Percentiles rank a stretch among this genome's conserved stretches.
Evolutionary conservation across 1,140 invertebrate genomes (phyloP).

Genomic region (Bathynomus jamesi): DNA sequence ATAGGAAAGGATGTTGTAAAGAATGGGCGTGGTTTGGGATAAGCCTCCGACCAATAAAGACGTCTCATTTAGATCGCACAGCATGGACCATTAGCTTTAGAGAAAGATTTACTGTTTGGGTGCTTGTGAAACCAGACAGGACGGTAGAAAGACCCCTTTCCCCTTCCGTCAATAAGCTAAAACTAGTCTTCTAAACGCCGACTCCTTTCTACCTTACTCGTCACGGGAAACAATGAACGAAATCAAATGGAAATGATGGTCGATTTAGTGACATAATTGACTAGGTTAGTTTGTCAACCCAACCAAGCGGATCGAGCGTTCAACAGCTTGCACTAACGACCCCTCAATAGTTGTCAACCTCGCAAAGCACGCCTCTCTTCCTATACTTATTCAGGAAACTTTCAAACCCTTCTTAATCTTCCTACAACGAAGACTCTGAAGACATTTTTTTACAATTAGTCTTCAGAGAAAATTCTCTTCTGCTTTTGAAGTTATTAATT

Average conservation of each 20-base stretch:
- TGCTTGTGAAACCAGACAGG: not conserved
- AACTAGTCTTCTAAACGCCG: not conserved
- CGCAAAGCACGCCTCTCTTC: not conserved
- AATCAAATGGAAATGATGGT: not conserved
- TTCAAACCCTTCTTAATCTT: no score
- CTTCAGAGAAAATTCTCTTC: no score
- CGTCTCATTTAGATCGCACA: not conserved
- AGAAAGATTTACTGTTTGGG: conserved; percentile 7
- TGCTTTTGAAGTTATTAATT: no score
- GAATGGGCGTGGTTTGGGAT: not conserved
- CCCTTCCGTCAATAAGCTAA: not conserved
- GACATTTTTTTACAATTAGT: no score
- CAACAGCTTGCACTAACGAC: conserved; percentile 5
- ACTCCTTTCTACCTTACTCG: not conserved
- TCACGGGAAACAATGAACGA: conserved; percentile 1
- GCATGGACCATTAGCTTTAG: conserved; percentile 4
- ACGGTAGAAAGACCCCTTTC: not conserved
- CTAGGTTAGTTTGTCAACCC: not conserved
- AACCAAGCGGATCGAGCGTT: not conserved
- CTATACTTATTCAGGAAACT: no score
- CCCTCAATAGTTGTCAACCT: not conserved
- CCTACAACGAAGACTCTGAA: no score
- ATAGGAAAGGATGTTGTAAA: not conserved
- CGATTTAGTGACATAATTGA: not conserved
- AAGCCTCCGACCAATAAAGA: not conserved